A percentile compares a stretch with the other conserved stretches of the same genome.
phyloP scores from a whole-genome alignment of 2,888 invertebrate genomes.

The Beris chalybata region DNA sequence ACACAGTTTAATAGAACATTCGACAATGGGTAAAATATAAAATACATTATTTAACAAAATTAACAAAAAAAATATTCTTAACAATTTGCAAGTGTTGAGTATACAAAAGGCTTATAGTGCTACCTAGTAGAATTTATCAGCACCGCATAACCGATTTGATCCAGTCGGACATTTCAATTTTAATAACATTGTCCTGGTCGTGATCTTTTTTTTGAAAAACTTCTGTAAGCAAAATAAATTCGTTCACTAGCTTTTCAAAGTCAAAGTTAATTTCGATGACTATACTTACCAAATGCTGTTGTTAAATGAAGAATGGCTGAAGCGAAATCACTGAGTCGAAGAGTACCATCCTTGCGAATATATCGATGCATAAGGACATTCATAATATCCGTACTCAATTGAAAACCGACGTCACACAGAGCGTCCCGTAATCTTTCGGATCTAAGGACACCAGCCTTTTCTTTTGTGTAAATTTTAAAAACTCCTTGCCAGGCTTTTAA shows the following conservation, averaged over 20 bases:
- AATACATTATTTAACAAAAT: no score
- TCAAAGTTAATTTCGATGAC: background rate
- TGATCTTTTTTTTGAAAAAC: conserved; percentile 78
- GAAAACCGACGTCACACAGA: conserved; percentile 83
- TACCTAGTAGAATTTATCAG: conserved; percentile 39
- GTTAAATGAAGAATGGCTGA: conserved; percentile 86
- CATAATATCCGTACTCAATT: conserved; percentile 80
- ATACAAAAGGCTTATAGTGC: no score
- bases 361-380: conserved; percentile 81
- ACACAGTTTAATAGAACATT: no score
- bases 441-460: conserved; percentile 85
- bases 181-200: conserved; percentile 77
- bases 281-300: conserved; percentile 76
- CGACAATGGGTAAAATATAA: no score
- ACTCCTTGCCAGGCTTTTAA: conserved; percentile 88
- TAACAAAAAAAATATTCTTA: no score
- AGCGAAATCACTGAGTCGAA: conserved; percentile 90
- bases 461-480: conserved; percentile 86
- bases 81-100: no score
- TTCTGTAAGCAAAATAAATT: conserved; percentile 56
- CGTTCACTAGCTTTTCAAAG: conserved; percentile 24
- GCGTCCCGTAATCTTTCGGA: conserved; percentile 85
- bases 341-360: conserved; percentile 90
- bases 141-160: conserved; percentile 54
- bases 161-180: conserved; percentile 74